Base-by-base conservation (phyloP, 2,888 invertebrate genomes). In the Athalia circularis region DNA sequence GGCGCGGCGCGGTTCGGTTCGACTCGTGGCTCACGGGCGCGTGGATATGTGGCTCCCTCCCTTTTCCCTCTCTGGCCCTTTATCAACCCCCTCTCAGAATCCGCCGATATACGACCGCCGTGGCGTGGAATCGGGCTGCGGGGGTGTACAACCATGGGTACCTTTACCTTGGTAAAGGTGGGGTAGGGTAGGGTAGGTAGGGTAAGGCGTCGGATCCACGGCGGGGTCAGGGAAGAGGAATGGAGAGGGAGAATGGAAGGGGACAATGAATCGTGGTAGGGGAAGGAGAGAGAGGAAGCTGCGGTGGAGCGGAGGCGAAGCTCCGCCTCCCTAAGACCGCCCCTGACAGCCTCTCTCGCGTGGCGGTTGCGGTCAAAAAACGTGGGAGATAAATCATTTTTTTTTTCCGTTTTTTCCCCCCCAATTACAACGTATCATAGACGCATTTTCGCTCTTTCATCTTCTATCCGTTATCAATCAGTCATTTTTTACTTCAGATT, bases 11-110 rank as follows among this genome's bases (percentile, higher is more conserved):
- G 29, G 2, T 29, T 29, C 29, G 29, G 29, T 2, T 29, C 29
- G 29, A 29, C 80, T 81, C 81, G 79, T 80, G 79, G 83, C 80
- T 80, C 79, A 79, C 79, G 79, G 79, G 80, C 85, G 85, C 87
- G 89, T 86, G 89, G 88, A 68, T 78, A 79, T 87, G 86, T 86
- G 88, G 86, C 74, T 78, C 89, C 88, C 90, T 90, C 88, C 87
- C 85, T 86, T 88, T 90, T 90, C 89, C 88, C 90, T 88, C 90
- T 88, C 89, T 88, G 87, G 87, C 85, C 87, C 88, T 89, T 89
- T 85, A 84, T 82, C 81, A 83, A 82, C 11, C 48, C 77, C 67
- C 79, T 48, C 80, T 47, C 77, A 59, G 61, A 67, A 48, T 87
- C 85, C 88, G 89, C 88, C 90, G 90, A 88, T 84, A 86, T 86